A percentile compares a stretch with the other conserved stretches of the same genome.
These are phyloP conservation scores for Acleris cristana DNA, from an alignment of 2,888 invertebrate genomes.

Conservation along the genomic window DNA sequence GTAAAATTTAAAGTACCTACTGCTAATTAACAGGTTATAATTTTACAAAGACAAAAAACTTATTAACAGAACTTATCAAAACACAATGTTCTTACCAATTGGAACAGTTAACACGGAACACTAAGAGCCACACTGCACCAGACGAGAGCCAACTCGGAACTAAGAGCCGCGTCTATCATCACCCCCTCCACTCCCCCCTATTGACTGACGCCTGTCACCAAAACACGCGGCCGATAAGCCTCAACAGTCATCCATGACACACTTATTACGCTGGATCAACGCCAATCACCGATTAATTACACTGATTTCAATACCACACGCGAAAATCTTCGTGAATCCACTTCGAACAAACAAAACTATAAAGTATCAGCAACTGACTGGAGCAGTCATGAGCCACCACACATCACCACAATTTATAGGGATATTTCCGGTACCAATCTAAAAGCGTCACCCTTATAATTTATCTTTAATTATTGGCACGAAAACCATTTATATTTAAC, in stretches of 20 bases:
- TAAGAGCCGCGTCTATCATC: conserved; percentile 58
- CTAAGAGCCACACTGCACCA: conserved; percentile 48
- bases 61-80: background rate
- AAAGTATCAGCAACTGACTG: conserved; percentile 39
- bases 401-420: conserved; percentile 11
- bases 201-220: conserved; percentile 65
- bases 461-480: conserved; percentile 65
- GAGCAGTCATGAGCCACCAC: conserved; percentile 42
- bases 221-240: conserved; percentile 57
- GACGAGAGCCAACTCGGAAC: conserved; percentile 63
- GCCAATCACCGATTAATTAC: conserved; percentile 52
- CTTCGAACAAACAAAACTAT: conserved; percentile 34
- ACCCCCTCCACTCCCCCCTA: conserved; percentile 52
- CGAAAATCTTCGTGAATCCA: conserved; percentile 14
- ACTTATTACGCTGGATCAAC: conserved; percentile 56
- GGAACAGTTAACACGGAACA: conserved; percentile 45
- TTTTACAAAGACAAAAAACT: no score
- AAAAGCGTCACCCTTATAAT: conserved; percentile 18
- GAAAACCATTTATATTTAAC: conserved; percentile 70
- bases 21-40: no score
- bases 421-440: conserved; percentile 41
- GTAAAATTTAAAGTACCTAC: no score
- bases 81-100: background rate
- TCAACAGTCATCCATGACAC: conserved; percentile 67
- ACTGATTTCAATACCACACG: conserved; percentile 9